These are phyloP conservation scores for Noctuana brunneofusca DNA, from an alignment of 2,888 invertebrate genomes.

Conservation along the genomic window DNA sequence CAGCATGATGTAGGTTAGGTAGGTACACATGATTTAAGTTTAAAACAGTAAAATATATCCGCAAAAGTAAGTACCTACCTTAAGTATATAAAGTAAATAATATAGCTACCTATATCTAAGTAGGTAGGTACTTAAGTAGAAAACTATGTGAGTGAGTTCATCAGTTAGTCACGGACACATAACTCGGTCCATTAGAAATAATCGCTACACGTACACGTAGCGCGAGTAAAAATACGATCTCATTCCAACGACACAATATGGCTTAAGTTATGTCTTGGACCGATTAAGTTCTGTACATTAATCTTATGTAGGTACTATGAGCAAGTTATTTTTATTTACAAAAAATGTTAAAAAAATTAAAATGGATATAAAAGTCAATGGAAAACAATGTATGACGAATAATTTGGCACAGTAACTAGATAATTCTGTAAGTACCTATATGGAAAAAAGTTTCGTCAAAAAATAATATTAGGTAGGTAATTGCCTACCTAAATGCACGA, in stretches of 20 bases:
- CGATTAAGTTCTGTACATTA: slow-evolving; percentile 19
- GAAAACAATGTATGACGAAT: no score
- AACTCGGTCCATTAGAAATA: slow-evolving; percentile 31
- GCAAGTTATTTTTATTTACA: background rate
- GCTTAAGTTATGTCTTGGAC: slow-evolving; percentile 26
- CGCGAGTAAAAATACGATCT: slow-evolving; percentile 31
- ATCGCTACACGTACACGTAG: slow-evolving; percentile 11
- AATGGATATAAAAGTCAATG: background rate
- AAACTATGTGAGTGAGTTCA: slow-evolving; percentile 29
- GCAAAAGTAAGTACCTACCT: no score
- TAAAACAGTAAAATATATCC: no score
- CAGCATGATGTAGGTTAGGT: no score
- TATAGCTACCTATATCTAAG: background rate
- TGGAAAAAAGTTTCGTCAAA: no score
- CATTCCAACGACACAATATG: slow-evolving; percentile 23
- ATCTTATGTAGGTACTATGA: background rate
- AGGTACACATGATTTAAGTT: no score
- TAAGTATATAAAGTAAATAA: background rate
- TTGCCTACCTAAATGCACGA: no score
- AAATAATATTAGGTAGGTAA: no score
- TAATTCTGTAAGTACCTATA: no score
- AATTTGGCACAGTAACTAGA: no score
- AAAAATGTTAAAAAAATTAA: background rate
- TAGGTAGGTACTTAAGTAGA: background rate
- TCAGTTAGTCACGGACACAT: slow-evolving; percentile 32